Evolutionary conservation across 2,113 vertebrate species (phyloP), one percentile per base, ranked within the genome.

Genomic region (Nothobranchius kuhntae): DNA sequence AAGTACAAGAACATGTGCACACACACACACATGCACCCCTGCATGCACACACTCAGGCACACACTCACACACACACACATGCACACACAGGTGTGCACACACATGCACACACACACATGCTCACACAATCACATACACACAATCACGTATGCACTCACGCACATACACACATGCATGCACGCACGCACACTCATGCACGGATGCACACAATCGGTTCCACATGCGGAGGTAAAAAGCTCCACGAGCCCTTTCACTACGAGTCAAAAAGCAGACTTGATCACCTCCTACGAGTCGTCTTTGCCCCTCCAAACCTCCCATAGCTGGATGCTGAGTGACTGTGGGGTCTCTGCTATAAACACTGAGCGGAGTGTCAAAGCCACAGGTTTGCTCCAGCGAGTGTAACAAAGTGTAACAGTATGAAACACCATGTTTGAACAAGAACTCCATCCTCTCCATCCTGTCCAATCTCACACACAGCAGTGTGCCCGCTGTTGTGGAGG

Each of bases 391-490:
- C 1, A n/a, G 69, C 65, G 68, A 68, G 63, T 69, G 79, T 73
- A 66, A 76, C 79, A 77, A 57, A 75, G 67, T 75, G 63, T 64
- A 82, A 69, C 81, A 80, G 71, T 76, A 58, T 73, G 78, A 30
- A 56, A 74, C 74, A 63, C 60, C 53, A 24, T 70, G 71, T 86
- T 82, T 72, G 71, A 82, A 71, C 80, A 84, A 66, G 81, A 86
- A 66, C 57, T 68, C 63, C 51, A 71, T 78, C 77, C 72, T 83
- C 73, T 53, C 73, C 61, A 73, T 85, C 72, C 75, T 82, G 84
- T 87, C 75, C 81, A 89, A 87, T 87, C 87, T 83, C 71, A 1
- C 67, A 71, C 87, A 73, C 87, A 89, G 87, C 87, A 59, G 87
- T 82, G 78, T 68, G 71, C 53, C 82, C 48, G 55, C 80, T 75